A percentile compares a stretch with the other conserved stretches of the same genome.
Evolutionary conservation across 2,113 vertebrate species (phyloP).

Genomic region (Chaetodon auriga): DNA sequence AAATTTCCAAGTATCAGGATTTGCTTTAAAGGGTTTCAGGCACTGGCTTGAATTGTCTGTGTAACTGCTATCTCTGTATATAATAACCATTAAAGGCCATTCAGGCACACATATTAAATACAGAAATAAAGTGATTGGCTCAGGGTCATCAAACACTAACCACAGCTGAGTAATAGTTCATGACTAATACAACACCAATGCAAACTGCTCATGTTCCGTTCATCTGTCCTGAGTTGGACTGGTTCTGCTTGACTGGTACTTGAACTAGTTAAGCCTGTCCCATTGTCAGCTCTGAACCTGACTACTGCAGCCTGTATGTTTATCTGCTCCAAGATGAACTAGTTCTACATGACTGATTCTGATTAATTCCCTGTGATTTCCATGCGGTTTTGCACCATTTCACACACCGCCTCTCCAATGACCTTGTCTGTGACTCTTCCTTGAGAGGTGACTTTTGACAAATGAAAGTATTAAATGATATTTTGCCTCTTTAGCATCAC

Average conservation of each 20-base stretch:
- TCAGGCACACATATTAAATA: background rate
- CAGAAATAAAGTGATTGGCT: background rate
- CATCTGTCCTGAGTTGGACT: conserved; percentile 8
- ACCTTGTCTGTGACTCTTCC: conserved; percentile 62
- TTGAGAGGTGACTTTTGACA: conserved; percentile 60
- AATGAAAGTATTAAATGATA: conserved; percentile 36
- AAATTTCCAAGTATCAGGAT: background rate
- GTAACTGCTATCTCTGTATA: background rate
- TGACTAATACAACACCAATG: background rate
- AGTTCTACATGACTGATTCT: conserved; percentile 57
- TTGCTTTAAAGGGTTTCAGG: background rate
- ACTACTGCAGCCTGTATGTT: conserved; percentile 42
- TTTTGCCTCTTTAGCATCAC: background rate
- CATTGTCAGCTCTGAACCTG: conserved; percentile 46
- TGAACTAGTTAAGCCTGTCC: conserved; percentile 42
- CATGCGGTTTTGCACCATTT: conserved; percentile 68
- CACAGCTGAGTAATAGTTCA: background rate
- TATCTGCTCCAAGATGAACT: conserved; percentile 56
- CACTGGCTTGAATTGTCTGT: background rate
- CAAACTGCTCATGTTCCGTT: background rate
- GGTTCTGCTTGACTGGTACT: conserved; percentile 30
- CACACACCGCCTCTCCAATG: conserved; percentile 58
- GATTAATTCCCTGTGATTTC: conserved; percentile 69
- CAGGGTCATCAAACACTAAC: background rate
- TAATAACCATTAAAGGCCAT: conserved; percentile 1